These are phyloP conservation scores for Sphenopsis melanotis DNA, from an alignment of 2,797 vertebrate species.

Conservation along the genomic window DNA sequence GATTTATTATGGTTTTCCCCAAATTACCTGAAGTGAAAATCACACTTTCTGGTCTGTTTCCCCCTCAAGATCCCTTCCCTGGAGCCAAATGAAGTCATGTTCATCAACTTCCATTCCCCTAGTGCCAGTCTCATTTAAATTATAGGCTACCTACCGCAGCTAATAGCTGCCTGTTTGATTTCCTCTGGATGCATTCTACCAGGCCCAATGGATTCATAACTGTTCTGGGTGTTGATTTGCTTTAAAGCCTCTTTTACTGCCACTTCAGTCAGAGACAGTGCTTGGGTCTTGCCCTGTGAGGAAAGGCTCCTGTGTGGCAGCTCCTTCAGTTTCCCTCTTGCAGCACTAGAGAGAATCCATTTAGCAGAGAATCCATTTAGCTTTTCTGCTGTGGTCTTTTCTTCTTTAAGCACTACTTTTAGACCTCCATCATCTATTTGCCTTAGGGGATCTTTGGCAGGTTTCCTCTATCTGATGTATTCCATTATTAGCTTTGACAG, in stretches of 20 bases:
- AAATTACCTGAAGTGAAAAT: neutral
- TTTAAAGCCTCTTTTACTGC: neutral
- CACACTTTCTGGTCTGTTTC: neutral
- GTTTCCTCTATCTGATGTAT: constrained; percentile 11
- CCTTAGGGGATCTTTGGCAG: constrained; percentile 33
- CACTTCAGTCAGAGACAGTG: neutral
- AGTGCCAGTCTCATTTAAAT: neutral
- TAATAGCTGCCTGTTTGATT: neutral
- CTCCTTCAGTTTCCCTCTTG: neutral
- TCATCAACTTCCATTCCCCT: neutral
- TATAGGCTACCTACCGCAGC: neutral
- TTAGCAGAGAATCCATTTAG: neutral
- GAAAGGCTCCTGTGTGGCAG: neutral
- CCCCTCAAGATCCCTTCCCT: neutral
- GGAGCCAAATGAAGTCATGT: neutral
- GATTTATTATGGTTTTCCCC: neutral
- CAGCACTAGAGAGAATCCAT: neutral
- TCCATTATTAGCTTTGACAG: constrained; percentile 31
- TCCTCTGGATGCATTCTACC: neutral
- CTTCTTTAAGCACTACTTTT: neutral
- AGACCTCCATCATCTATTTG: neutral
- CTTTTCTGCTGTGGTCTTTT: neutral
- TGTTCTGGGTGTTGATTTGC: neutral
- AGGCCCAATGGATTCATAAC: neutral
- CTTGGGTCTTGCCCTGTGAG: neutral